These are phyloP conservation scores for Rhagonycha lutea DNA, from an alignment of 2,888 invertebrate genomes.

Conservation along the genomic window DNA sequence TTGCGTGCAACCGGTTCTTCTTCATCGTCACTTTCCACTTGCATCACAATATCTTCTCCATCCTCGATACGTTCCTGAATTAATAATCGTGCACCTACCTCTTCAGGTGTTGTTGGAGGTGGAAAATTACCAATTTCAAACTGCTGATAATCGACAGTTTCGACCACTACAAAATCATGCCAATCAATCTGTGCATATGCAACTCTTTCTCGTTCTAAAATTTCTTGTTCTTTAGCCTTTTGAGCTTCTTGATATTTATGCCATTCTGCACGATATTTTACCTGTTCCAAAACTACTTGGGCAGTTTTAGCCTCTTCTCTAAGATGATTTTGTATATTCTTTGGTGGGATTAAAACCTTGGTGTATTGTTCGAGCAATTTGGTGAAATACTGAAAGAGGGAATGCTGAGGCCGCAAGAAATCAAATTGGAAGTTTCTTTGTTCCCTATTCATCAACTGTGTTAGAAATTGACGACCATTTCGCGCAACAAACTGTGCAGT, in stretches of 20 bases:
- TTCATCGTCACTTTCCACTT: conserved; percentile 82
- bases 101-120: conserved; percentile 95
- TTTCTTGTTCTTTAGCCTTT: conserved; percentile 91
- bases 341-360: conserved; percentile 94
- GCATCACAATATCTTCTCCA: conserved; percentile 86
- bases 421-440: conserved; percentile 98
- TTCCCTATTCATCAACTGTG: conserved; percentile 97
- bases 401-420: conserved; percentile 97
- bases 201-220: conserved; percentile 90
- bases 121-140: conserved; percentile 96
- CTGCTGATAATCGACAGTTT: conserved; percentile 98
- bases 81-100: conserved; percentile 92
- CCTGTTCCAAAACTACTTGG: conserved; percentile 78
- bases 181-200: conserved; percentile 98
- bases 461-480: conserved; percentile 96
- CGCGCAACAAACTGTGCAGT: conserved; percentile 99
- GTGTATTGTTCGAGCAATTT: conserved; percentile 98
- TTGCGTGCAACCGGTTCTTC: conserved; percentile 44
- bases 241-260: conserved; percentile 92
- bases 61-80: conserved; percentile 84
- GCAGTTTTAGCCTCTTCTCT: conserved; percentile 75
- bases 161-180: conserved; percentile 99
- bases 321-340: conserved; percentile 80
- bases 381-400: conserved; percentile 97
- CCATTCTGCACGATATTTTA: conserved; percentile 96